phyloP scores from a whole-genome alignment of 2,888 invertebrate genomes.

The Parochlus steinenii region DNA sequence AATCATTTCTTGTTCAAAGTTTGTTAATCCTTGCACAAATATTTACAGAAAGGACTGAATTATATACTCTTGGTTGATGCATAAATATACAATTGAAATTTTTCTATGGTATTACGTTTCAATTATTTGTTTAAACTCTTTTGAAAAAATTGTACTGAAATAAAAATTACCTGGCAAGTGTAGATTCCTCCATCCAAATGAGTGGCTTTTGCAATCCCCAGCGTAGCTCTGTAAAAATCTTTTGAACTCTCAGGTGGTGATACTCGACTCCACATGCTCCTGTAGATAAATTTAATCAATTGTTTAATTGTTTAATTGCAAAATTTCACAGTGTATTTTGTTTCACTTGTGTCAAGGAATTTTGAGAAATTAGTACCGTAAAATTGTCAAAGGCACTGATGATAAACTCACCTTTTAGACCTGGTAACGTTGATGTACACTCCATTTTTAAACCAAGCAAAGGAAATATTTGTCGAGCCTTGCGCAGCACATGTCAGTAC shows the following conservation, averaged over 20 bases:
- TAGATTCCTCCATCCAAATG: constrained; percentile 58
- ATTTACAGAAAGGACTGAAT: too few relatives aligned
- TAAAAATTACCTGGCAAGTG: constrained; percentile 46
- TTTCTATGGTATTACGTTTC: too few relatives aligned
- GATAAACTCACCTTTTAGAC: constrained; percentile 45
- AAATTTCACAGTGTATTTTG: neutral
- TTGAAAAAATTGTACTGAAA: neutral
- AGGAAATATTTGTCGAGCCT: constrained; percentile 55
- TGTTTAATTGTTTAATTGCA: neutral
- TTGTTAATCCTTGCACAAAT: too few relatives aligned
- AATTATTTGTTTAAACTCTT: too few relatives aligned
- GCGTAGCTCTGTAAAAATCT: constrained; percentile 41
- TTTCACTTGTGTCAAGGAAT: neutral
- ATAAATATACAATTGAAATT: too few relatives aligned
- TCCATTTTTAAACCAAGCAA: constrained; percentile 71
- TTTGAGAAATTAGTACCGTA: neutral
- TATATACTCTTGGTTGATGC: too few relatives aligned
- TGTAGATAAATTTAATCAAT: neutral
- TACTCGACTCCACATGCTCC: neutral
- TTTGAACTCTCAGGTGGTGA: constrained; percentile 22
- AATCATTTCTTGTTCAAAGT: too few relatives aligned
- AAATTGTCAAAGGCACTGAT: constrained; percentile 13
- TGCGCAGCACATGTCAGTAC: constrained; percentile 61
- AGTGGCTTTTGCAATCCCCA: constrained; percentile 54
- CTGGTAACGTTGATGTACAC: constrained; percentile 55